Base-by-base conservation (phyloP, 2,797 vertebrate species). In the Hoplostethus mediterraneus region DNA sequence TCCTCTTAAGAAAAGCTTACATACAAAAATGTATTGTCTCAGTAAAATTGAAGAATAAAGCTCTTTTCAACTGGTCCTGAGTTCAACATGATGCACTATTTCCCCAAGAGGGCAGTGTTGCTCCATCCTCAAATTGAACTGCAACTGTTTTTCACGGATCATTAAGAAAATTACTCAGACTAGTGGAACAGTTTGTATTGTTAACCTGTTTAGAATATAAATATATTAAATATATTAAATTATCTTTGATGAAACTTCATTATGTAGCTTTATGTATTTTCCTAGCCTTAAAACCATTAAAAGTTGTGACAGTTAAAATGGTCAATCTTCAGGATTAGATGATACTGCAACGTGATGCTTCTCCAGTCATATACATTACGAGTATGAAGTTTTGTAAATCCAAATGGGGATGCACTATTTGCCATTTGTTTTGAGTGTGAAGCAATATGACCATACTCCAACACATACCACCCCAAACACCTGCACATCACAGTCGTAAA, bases 11-110 rank as follows among this genome's bases (percentile, higher is more conserved):
- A 90, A 84, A 80, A 84, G 79, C 71, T 88, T 87, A 73, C 58
- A 83, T 67, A 83, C 4, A 42, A 28, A 66, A 81, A 79, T 86
- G 83, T 89, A 84, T 85, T 77, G 78, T 92, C 83, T 90, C 57
- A 25, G 72, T 90, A 74, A 84, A 84, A 86, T 65, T 81, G 49
- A 80, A 82, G 78, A 92, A 91, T 80, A 90, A 93, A 90, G 60
- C 66, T 83, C 71, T 82, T 89, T 88, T 81, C 81, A 87, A 84
- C 30, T 25, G 48, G 25, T 36, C 10, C 10, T 58, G 61, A 53
- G 4, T 63, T 78, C 52, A 64, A 2, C 40, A 14, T 61, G 1
- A 56, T 42, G 3, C 76, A 13, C 0, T 75, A 6, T 65, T 67
- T 80, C 86, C 80, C 4, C 48, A 12, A 80, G 86, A 77, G 79